Conservation (phyloP, 64 coral and sea anemone species). For the Orbicella faveolata region DNA sequence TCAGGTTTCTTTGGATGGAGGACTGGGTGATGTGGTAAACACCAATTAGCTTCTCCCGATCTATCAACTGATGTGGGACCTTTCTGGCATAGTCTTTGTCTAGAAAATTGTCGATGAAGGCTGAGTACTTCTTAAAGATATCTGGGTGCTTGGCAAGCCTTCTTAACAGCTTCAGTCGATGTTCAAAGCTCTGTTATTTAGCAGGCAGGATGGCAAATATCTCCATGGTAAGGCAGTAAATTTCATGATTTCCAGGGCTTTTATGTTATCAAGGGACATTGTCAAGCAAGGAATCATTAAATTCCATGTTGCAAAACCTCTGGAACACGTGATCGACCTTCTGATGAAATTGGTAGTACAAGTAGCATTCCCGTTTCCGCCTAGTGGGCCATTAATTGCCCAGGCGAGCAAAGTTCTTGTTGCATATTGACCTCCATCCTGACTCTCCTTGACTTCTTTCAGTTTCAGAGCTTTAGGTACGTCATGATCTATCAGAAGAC, state of each 20-base stretch:
- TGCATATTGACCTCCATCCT: not conserved
- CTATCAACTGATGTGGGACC: constrained; percentile 42
- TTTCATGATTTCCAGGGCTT: not conserved
- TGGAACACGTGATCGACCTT: not conserved
- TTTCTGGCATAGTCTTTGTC: constrained; percentile 53
- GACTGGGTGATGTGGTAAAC: not conserved
- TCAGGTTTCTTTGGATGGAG: not conserved
- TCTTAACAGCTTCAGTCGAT: not conserved
- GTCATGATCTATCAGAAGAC: not conserved
- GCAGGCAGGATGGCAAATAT: not conserved
- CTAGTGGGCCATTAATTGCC: constrained; percentile 33
- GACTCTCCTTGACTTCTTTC: not conserved
- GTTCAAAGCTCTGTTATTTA: not conserved
- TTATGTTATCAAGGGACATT: not conserved
- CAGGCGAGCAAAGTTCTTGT: not conserved
- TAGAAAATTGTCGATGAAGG: constrained; percentile 7
- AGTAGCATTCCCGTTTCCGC: not conserved
- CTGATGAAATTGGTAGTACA: not conserved
- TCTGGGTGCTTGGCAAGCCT: not conserved
- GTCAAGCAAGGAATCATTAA: constrained; percentile 2
- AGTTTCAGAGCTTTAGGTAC: not conserved
- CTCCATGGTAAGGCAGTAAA: constrained; percentile 3
- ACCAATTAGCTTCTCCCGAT: constrained; percentile 12
- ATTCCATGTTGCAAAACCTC: constrained; percentile 40
- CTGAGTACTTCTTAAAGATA: not conserved